phyloP scores from a whole-genome alignment of 2,888 invertebrate species.

The Nesidiocoris tenuis region DNA sequence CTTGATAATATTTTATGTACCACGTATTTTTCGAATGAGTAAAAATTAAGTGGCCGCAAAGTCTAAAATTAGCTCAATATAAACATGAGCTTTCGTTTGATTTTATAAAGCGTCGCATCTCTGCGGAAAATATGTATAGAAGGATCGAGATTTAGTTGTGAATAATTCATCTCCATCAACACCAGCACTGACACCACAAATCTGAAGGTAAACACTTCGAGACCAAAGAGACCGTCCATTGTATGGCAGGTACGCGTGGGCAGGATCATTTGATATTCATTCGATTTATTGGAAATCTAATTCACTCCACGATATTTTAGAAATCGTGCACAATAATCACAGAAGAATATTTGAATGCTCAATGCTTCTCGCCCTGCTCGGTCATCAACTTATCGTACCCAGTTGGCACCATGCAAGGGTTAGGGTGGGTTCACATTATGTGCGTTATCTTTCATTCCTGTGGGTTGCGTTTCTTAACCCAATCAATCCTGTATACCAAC shows the following conservation, averaged over 20 bases:
- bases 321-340: too few relatives aligned
- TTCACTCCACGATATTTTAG: too few relatives aligned
- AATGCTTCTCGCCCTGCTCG: too few relatives aligned
- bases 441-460: too few relatives aligned
- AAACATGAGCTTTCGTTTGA: slow-evolving; percentile 28
- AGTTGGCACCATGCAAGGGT: too few relatives aligned
- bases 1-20: slow-evolving; percentile 38
- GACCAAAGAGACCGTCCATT: background rate
- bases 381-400: too few relatives aligned
- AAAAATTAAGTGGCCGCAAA: slow-evolving; percentile 46
- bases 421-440: too few relatives aligned
- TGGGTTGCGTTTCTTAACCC: too few relatives aligned
- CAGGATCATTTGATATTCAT: background rate
- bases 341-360: too few relatives aligned
- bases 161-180: background rate
- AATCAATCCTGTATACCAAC: too few relatives aligned
- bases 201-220: background rate
- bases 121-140: background rate
- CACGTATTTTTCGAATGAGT: slow-evolving; percentile 43
- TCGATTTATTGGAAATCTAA: too few relatives aligned
- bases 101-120: slow-evolving; percentile 13
- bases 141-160: background rate
- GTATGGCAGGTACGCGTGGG: background rate
- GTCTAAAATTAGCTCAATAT: slow-evolving; percentile 42
- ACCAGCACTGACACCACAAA: background rate